Base-by-base conservation (phyloP, 2,888 invertebrate species). In the Andrena bucephala region DNA sequence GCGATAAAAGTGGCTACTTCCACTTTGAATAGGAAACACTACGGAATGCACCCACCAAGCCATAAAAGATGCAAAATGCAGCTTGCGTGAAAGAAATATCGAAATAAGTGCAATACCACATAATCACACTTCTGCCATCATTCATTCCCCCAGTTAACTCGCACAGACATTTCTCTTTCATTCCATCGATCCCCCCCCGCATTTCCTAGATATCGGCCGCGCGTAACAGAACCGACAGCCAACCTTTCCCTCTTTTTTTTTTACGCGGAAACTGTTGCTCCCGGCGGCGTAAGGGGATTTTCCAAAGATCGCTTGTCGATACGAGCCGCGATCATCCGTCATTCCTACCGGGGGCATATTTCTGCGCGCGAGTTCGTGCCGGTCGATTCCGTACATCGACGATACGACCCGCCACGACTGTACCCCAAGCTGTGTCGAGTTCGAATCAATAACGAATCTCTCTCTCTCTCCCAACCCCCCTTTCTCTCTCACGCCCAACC, bases 401-500 rank as follows among this genome's bases (percentile, higher is more conserved):
- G 84, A 76, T 80, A 76, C 65, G 62, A 72, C 77, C 77, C 77
- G 75, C 83, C 36, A 76, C 83, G 85, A 81, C 81, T 87, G 77
- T 87, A 82, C 78, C 73, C 73, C 89, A 83, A 86, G 77, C 86
- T 86, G 80, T 85, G 89, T 84, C 84, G 89, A 84, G 84, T 88
- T 88, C 87, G 89, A 87, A 89, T 89, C 88, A 89, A 89, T 88
- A 88, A 88, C 89, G 89, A 88, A 89, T 87, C 69, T 84, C 85
- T 85, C 83, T 85, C 83, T 80, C 50, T 67, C 78, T 42, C 36
- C 29, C 59, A 42, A 42, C 10, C 66, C 0, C 77, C 5, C 16
- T 48, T 62, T 8, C 31, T 52, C 62, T 1, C 48, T 62, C 27
- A 2, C n/a, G 66, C 42, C 60, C 42, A 16, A 4, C 52, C 31